A percentile compares a stretch with the other conserved stretches of the same genome.
These are phyloP conservation scores for Entomobrya proxima DNA, from an alignment of 2,888 invertebrate genomes.

Conservation along the genomic window DNA sequence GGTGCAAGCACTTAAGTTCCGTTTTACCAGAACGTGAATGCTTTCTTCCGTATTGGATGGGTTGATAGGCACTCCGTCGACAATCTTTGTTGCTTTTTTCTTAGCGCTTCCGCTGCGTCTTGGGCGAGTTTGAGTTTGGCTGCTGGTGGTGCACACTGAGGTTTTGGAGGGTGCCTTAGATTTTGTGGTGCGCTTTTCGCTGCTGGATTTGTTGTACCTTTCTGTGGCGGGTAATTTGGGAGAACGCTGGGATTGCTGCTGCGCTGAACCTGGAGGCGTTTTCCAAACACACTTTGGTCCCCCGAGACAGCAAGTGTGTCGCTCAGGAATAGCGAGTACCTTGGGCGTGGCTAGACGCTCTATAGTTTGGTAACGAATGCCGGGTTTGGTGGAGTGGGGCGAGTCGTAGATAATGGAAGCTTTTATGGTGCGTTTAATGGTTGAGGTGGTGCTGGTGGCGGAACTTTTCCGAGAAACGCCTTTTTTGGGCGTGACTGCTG, in stretches of 20 bases:
- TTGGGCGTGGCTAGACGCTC: conserved; percentile 37
- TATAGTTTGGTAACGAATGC: conserved; percentile 27
- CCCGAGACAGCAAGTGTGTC: no score
- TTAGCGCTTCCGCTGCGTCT: neutral
- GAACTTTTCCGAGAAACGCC: neutral
- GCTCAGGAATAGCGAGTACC: neutral
- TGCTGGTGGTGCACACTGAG: neutral
- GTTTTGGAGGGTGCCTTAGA: no score
- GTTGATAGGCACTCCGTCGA: neutral
- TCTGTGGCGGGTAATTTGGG: neutral
- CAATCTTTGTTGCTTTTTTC: neutral
- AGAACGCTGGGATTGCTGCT: no score
- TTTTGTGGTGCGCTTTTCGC: no score
- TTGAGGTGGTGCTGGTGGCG: neutral
- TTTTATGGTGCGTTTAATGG: neutral
- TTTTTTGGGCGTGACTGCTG: conserved; percentile 34
- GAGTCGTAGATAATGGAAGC: neutral
- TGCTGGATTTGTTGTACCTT: neutral
- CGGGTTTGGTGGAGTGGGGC: conserved; percentile 15
- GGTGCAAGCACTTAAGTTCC: neutral
- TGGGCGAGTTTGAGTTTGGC: no score
- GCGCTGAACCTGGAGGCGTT: no score
- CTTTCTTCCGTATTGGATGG: conserved; percentile 24
- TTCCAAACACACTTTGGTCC: no score
- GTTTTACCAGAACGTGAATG: conserved; percentile 33